Evolutionary conservation across 2,888 invertebrate species (phyloP).

Genomic region (Melanophora roralis): DNA sequence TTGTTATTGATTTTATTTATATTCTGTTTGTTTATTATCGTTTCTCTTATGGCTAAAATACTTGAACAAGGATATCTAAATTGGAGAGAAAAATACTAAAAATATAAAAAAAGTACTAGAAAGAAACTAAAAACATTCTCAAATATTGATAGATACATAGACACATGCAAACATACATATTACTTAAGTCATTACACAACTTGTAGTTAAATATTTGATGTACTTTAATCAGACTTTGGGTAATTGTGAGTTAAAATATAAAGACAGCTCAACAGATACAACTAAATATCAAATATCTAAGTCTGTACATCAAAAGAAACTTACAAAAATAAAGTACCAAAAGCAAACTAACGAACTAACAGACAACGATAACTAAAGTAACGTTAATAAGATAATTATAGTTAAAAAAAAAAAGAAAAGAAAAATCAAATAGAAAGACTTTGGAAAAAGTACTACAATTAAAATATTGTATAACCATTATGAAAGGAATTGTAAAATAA

Average conservation of each 20-base stretch:
- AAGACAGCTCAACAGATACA: background rate
- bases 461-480: constrained; percentile 19
- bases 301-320: too few species aligned
- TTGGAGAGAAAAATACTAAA: background rate
- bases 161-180: background rate
- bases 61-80: too few species aligned
- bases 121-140: background rate
- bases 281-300: background rate
- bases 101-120: background rate
- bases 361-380: background rate
- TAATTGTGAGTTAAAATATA: constrained; percentile 53
- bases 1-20: background rate
- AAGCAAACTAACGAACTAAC: background rate
- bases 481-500: constrained; percentile 12
- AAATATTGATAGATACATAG: background rate
- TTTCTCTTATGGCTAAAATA: background rate
- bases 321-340: background rate
- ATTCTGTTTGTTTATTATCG: background rate
- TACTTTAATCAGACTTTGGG: constrained; percentile 51
- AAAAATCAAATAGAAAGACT: background rate
- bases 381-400: background rate
- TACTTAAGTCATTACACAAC: constrained; percentile 25
- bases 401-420: background rate
- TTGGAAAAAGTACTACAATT: constrained; percentile 10
- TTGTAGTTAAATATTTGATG: constrained; percentile 47